These are phyloP conservation scores for Neofelis nebulosa DNA, from an alignment of 2,113 vertebrate species.

Conservation along the genomic window DNA sequence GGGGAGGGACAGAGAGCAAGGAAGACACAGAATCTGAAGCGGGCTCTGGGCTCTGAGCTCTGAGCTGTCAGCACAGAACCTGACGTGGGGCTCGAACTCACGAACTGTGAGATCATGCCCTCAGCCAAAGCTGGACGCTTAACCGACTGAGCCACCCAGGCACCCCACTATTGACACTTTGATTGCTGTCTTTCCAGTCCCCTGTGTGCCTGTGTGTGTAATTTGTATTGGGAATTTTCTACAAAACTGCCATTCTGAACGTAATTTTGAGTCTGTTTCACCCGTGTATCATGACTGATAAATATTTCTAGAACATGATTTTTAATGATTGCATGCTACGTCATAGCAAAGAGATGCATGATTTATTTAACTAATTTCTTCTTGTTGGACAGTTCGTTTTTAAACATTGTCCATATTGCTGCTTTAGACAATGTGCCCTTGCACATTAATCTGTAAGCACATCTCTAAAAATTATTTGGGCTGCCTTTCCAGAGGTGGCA, in stretches of 20 bases:
- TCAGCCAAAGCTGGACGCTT: too few relatives aligned
- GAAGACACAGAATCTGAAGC: too few relatives aligned
- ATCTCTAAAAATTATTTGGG: neutral
- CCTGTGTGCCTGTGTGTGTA: neutral
- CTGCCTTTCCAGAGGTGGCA: slow-evolving; percentile 28
- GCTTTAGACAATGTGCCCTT: neutral
- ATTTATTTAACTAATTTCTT: slow-evolving; percentile 64
- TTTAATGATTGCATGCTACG: slow-evolving; percentile 5
- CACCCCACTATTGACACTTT: too few relatives aligned
- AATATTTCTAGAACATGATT: slow-evolving; percentile 5
- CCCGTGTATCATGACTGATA: neutral
- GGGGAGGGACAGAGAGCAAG: too few relatives aligned
- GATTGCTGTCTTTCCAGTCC: neutral
- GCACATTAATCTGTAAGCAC: slow-evolving; percentile 17
- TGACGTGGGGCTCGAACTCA: too few relatives aligned
- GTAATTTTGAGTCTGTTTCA: neutral
- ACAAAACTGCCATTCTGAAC: neutral
- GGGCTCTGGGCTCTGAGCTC: too few relatives aligned
- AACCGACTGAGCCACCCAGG: too few relatives aligned
- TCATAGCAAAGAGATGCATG: neutral
- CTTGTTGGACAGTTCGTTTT: slow-evolving; percentile 1
- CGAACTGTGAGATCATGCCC: too few relatives aligned
- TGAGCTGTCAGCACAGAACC: too few relatives aligned
- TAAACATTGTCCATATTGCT: neutral
- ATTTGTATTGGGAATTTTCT: neutral